Conservation (phyloP, 2,113 vertebrate species). For the Agapornis roseicollis region DNA sequence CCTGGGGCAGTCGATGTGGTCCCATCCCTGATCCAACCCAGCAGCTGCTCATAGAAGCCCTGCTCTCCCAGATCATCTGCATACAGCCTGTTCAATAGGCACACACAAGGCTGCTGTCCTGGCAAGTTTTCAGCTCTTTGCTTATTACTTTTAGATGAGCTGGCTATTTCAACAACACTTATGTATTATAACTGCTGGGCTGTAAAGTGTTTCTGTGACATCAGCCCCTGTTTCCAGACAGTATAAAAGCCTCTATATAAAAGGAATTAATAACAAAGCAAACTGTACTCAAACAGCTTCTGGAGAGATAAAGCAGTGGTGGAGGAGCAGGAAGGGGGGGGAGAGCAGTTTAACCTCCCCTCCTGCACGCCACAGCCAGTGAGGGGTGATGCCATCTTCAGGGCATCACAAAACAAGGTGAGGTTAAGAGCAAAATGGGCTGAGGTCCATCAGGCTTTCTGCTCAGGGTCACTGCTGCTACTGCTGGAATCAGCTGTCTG, state of each 20-base stretch:
- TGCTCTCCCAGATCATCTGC: not conserved
- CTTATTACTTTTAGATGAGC: not conserved
- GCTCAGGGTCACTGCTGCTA: fast-evolving
- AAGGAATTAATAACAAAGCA: constrained; percentile 16
- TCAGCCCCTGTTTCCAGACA: not conserved
- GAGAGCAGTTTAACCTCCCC: not conserved
- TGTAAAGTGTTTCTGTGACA: not conserved
- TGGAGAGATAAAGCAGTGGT: not conserved
- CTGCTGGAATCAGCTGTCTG: not conserved
- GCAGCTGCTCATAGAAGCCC: not conserved
- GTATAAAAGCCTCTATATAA: not conserved
- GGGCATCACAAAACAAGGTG: not conserved
- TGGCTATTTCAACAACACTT: not conserved
- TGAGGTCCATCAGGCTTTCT: not conserved
- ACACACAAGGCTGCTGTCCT: fast-evolving
- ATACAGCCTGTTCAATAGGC: fast-evolving
- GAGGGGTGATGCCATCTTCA: not conserved
- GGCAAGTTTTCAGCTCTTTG: not conserved
- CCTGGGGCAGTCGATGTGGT: fast-evolving
- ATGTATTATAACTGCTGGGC: not conserved
- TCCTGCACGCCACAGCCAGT: not conserved
- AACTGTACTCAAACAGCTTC: not conserved
- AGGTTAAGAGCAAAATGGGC: not conserved
- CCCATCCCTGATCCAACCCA: not conserved
- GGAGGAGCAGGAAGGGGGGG: fast-evolving